phyloP scores from a whole-genome alignment of 2,888 invertebrate species.

The Dicranocentrus wangi region DNA sequence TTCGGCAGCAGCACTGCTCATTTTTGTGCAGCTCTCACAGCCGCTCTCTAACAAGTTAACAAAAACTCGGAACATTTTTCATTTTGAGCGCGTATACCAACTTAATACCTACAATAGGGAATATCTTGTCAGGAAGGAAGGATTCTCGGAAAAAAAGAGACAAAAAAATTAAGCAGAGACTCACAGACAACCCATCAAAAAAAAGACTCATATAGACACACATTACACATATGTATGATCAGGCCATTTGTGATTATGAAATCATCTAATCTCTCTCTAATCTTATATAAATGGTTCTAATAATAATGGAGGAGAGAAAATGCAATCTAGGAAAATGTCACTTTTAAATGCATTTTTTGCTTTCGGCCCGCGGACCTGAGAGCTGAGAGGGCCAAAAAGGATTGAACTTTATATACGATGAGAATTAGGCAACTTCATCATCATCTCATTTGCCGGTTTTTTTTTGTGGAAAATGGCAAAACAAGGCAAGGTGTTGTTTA shows the following conservation, averaged over 20 bases:
- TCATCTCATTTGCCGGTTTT: no score
- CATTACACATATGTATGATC: not conserved
- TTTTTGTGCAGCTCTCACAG: not conserved
- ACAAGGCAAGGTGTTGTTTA: no score
- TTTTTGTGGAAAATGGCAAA: no score
- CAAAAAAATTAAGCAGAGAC: constrained; percentile 17
- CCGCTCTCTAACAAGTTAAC: constrained; percentile 49
- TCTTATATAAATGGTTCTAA: constrained; percentile 4
- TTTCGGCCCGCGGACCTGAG: not conserved
- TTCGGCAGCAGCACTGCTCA: not conserved
- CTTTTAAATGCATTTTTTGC: constrained; percentile 6
- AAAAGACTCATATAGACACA: not conserved
- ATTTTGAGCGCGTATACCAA: constrained; percentile 26
- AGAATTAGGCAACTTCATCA: no score
- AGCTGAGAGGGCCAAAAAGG: no score
- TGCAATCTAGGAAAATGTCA: not conserved
- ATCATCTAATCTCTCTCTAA: not conserved
- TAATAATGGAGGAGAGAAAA: constrained; percentile 8
- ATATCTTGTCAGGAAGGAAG: not conserved
- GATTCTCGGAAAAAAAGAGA: constrained; percentile 1
- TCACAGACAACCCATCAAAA: constrained; percentile 36
- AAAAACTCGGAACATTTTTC: constrained; percentile 52
- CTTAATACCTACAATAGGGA: constrained; percentile 16
- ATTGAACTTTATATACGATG: no score
- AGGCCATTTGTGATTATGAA: constrained; percentile 61